Conservation (phyloP, 2,888 invertebrate genomes). For the Tiliacea aurago region DNA sequence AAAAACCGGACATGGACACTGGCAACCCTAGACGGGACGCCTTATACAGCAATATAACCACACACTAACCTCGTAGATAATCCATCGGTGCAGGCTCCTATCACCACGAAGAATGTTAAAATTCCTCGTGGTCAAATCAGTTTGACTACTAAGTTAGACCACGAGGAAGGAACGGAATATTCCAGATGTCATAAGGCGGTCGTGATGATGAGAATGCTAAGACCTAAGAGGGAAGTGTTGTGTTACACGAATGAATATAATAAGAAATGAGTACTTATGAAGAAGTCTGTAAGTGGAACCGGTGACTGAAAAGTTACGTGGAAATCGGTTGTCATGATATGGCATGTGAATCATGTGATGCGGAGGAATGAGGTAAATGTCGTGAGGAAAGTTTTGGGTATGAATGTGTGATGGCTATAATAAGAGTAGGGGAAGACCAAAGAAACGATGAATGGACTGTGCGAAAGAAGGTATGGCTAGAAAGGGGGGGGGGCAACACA, state of each 20-base stretch:
- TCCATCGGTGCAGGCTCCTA: too few relatives aligned
- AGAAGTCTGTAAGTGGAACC: background rate
- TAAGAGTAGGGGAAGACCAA: background rate
- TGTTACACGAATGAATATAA: background rate
- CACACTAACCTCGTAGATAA: too few relatives aligned
- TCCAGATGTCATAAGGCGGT: background rate
- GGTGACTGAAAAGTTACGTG: background rate
- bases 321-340: background rate
- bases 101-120: too few relatives aligned
- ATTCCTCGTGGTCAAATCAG: too few relatives aligned
- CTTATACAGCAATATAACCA: too few relatives aligned
- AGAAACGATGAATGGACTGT: background rate
- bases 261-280: background rate
- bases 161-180: too few relatives aligned
- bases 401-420: too few relatives aligned
- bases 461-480: background rate
- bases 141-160: too few relatives aligned
- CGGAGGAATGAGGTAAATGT: background rate
- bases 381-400: background rate
- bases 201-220: background rate
- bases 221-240: background rate
- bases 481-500: too few relatives aligned
- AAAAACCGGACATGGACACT: too few relatives aligned
- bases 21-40: too few relatives aligned
- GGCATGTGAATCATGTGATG: background rate